Evolutionary conservation across 2,888 invertebrate genomes (phyloP).

Genomic region (Melieria crassipennis): DNA sequence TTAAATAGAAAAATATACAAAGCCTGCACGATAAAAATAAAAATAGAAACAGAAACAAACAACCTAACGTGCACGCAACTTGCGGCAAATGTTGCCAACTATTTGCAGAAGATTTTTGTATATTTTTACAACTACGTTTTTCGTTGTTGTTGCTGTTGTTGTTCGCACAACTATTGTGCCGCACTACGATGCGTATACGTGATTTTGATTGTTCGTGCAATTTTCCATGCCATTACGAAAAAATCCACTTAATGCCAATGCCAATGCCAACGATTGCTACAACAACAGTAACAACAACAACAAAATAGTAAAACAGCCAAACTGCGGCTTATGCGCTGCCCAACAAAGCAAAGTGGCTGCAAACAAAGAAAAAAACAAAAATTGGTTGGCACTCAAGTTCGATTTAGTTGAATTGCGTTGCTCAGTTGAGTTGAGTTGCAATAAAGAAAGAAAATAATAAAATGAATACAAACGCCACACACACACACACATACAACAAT

Average conservation of each 20-base stretch:
- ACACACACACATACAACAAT: not conserved
- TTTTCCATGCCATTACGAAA: conserved; percentile 33
- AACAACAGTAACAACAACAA: too few relatives aligned
- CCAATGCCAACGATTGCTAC: too few relatives aligned
- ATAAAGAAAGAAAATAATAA: not conserved
- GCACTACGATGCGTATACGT: conserved; percentile 13
- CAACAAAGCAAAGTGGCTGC: too few relatives aligned
- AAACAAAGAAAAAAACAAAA: too few relatives aligned
- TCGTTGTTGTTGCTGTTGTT: not conserved
- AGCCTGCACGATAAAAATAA: not conserved
- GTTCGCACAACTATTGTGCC: not conserved
- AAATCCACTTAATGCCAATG: conserved; percentile 34
- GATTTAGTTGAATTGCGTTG: too few relatives aligned
- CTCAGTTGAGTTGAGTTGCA: too few relatives aligned
- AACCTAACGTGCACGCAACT: not conserved
- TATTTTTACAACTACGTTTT: not conserved
- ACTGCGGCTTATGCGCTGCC: too few relatives aligned
- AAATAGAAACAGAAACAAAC: conserved; percentile 1
- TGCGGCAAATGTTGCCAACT: conserved; percentile 21
- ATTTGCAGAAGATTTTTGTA: too few relatives aligned
- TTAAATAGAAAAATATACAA: not conserved
- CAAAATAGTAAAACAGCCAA: too few relatives aligned
- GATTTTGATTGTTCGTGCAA: conserved; percentile 28
- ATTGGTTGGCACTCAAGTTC: too few relatives aligned
- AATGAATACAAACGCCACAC: not conserved